phyloP scores from a whole-genome alignment of 2,888 invertebrate species.

The Hartigia nigra region DNA sequence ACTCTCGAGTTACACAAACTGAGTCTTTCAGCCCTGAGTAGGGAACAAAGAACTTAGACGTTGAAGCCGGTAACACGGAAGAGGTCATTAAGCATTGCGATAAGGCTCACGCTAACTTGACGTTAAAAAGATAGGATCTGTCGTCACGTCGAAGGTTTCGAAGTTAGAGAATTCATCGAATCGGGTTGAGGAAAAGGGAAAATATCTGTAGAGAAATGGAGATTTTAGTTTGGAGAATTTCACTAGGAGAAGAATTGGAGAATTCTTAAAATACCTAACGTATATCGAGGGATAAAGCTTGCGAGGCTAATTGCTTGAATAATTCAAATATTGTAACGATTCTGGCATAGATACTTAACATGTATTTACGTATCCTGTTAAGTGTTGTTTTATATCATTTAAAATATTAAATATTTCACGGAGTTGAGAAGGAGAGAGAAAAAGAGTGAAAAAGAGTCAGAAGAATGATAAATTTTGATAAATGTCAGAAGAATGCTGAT shows the following conservation, averaged over 20 bases:
- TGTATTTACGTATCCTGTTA: not conserved
- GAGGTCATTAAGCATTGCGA: conserved; percentile 30
- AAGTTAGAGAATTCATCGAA: not conserved
- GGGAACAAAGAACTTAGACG: conserved; percentile 14
- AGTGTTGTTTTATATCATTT: not conserved
- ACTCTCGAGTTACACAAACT: conserved; percentile 10
- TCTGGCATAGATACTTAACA: not conserved
- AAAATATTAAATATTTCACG: not conserved
- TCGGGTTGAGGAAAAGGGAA: not conserved
- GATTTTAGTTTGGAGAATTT: not conserved
- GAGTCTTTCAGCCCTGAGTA: not conserved
- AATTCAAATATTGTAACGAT: not conserved
- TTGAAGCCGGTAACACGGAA: conserved; percentile 23
- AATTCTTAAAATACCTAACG: not conserved
- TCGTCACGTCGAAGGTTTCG: not conserved
- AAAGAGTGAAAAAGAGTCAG: not conserved
- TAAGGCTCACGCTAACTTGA: conserved; percentile 54
- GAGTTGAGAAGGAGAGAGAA: not conserved
- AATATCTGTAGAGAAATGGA: not conserved
- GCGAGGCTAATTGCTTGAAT: not conserved
- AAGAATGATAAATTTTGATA: no score
- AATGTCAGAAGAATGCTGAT: no score
- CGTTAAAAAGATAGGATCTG: conserved; percentile 38
- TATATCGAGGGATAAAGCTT: not conserved
- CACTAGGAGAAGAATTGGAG: not conserved